Evolutionary conservation across 1,140 invertebrate species (phyloP), one percentile per base, ranked within the genome.

Genomic region (Nebria ingens): DNA sequence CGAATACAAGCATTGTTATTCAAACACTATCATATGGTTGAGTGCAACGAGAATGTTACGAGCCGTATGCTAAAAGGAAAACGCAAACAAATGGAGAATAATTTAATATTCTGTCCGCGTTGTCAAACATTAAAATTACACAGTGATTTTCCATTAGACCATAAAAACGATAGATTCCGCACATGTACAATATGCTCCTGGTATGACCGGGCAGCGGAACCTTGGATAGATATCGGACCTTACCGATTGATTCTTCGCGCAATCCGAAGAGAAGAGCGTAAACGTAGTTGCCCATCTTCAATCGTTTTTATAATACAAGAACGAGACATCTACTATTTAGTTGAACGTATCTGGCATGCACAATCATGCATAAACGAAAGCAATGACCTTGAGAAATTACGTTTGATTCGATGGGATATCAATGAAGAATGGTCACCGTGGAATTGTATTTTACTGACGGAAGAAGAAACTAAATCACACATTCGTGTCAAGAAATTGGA

Each of bases 361-460:
- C 78, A 75, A 62, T 87, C 84, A 0, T 76, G 76, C 1, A 69
- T 86, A 6, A 83, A 80, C 53, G 82, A 82, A 60, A 73, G 71
- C 23, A 62, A 63, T 15, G 78, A 85, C 59, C 64, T 84, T 12
- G 75, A 76, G 2, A 64, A 77, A 20, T 62, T 87, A 40, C 69
- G 79, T 38, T 61, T 85, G 19, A 75, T 75, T 21, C 69, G 83
- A 12, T 87, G 82, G 73, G 65, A 76, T 25, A 68, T 70, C 1
- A 59, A 78, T 2, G 63, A 76, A 25, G 78, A 80, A 38, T 87
- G 84, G 84, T 74, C 80, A 6, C 84, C 84, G 0, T 87, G 84
- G 84, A 87, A 87, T 62, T 85, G 82, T 60, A 76, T 87, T 53
- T 64, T 86, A 17, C 66, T 87, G 1, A 85, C 83, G 0, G 65